Evolutionary conservation across 1,140 invertebrate species (phyloP).

Genomic region (Lepidurus arcticus): DNA sequence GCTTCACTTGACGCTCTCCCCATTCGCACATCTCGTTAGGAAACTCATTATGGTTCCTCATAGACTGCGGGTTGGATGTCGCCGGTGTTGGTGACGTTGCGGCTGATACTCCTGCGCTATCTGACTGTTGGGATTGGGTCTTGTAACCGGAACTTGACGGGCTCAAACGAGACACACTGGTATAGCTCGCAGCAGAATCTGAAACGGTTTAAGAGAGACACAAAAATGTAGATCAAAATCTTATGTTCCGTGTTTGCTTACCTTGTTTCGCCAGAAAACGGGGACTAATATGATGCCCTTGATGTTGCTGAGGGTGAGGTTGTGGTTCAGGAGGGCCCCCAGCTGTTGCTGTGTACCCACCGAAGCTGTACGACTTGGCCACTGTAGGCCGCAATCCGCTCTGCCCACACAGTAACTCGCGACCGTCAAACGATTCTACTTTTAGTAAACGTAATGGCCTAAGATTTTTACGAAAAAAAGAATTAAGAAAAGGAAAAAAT

Average conservation of each 20-base stretch:
- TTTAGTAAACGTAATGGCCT: constrained; percentile 40
- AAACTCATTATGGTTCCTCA: neutral
- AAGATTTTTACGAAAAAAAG: neutral
- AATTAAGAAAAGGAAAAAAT: neutral
- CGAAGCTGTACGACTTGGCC: constrained; percentile 78
- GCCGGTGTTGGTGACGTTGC: constrained; percentile 62
- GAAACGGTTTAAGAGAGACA: neutral
- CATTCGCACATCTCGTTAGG: constrained; percentile 22
- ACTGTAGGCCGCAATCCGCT: constrained; percentile 55
- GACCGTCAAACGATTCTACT: constrained; percentile 52
- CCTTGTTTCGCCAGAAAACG: constrained; percentile 66
- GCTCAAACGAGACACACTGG: constrained; percentile 64
- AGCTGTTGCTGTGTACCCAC: constrained; percentile 57
- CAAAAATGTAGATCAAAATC: neutral
- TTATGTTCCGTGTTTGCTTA: constrained; percentile 39
- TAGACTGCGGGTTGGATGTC: constrained; percentile 14
- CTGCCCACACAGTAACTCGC: constrained; percentile 46
- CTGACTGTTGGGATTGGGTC: constrained; percentile 63
- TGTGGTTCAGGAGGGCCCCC: constrained; percentile 24
- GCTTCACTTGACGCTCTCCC: neutral
- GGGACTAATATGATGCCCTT: constrained; percentile 47
- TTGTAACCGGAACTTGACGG: constrained; percentile 77
- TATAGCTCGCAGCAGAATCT: constrained; percentile 60
- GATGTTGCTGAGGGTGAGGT: constrained; percentile 5
- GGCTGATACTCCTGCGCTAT: constrained; percentile 47